Conservation (phyloP, 1,140 invertebrate species). For the Lucilia cuprina region DNA sequence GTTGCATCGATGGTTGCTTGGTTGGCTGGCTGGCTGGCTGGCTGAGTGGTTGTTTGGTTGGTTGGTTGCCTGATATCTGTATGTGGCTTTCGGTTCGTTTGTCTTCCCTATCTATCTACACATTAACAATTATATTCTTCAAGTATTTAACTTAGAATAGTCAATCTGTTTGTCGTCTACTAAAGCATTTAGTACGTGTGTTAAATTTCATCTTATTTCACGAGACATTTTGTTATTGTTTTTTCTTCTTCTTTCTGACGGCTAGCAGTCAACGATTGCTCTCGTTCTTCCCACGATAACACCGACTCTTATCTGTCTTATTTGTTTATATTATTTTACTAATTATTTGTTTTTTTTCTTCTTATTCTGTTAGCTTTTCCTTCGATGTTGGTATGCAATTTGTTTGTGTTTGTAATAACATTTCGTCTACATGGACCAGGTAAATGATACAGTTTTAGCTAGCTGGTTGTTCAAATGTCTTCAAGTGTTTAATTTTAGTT, state of each 20-base stretch:
- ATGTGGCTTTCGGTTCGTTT: not conserved
- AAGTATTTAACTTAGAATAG: not conserved
- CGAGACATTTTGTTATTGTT: not conserved
- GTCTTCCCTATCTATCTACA: not conserved
- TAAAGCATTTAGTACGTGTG: not conserved
- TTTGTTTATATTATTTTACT: not conserved
- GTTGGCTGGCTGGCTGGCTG: not conserved
- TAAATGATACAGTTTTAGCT: not conserved
- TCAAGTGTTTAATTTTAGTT: not conserved
- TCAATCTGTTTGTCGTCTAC: not conserved
- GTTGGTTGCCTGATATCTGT: not conserved
- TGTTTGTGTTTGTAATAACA: not conserved
- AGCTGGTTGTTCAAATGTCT: not conserved
- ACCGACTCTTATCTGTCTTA: not conserved
- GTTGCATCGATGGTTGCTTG: not conserved
- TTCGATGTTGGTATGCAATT: conserved; percentile 5
- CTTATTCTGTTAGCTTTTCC: not conserved
- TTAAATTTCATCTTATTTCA: not conserved
- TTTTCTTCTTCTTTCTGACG: no score
- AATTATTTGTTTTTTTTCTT: not conserved
- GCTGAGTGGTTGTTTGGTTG: not conserved
- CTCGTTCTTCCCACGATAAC: conserved; percentile 29
- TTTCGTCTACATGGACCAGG: not conserved
- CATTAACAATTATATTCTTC: not conserved
- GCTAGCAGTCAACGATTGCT: not conserved